Conservation (phyloP, 1,140 invertebrate species). For the Meloidogyne chitwoodi region DNA sequence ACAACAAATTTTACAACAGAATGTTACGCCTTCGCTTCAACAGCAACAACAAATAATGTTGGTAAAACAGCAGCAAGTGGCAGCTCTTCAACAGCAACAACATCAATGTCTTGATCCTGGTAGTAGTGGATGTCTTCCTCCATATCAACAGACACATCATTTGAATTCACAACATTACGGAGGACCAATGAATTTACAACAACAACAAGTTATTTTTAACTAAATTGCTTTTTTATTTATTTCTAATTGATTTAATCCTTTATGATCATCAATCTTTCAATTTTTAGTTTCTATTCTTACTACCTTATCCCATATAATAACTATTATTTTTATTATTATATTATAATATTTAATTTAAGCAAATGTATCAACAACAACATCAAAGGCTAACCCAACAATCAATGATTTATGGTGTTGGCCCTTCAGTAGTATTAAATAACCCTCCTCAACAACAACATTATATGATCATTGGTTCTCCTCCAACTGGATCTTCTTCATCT, state of each 20-base stretch:
- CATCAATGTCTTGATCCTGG: not conserved
- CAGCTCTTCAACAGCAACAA: not conserved
- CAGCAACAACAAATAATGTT: slow-evolving; percentile 12
- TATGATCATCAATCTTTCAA: too few species aligned
- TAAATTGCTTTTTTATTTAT: not conserved
- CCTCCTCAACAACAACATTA: slow-evolving; percentile 11
- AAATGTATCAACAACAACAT: slow-evolving; percentile 23
- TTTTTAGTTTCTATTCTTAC: too few species aligned
- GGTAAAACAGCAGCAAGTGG: not conserved
- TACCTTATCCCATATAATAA: too few species aligned
- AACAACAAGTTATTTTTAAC: slow-evolving; percentile 4
- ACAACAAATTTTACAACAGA: not conserved
- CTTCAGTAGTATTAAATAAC: not conserved
- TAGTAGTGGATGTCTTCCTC: not conserved
- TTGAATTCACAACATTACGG: not conserved
- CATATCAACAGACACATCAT: not conserved
- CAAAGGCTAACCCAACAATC: slow-evolving; percentile 17
- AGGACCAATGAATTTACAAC: not conserved
- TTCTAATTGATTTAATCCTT: too few species aligned
- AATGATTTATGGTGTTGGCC: slow-evolving; percentile 11
- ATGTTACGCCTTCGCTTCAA: not conserved
- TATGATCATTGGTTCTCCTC: slow-evolving; percentile 6
- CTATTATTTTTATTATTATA: not conserved
- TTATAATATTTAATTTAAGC: slow-evolving; percentile 3
- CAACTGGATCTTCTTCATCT: not conserved